These are phyloP conservation scores for Dendrophyllia cribrosa DNA, from an alignment of 64 coral and sea anemone genomes.

Conservation along the genomic window DNA sequence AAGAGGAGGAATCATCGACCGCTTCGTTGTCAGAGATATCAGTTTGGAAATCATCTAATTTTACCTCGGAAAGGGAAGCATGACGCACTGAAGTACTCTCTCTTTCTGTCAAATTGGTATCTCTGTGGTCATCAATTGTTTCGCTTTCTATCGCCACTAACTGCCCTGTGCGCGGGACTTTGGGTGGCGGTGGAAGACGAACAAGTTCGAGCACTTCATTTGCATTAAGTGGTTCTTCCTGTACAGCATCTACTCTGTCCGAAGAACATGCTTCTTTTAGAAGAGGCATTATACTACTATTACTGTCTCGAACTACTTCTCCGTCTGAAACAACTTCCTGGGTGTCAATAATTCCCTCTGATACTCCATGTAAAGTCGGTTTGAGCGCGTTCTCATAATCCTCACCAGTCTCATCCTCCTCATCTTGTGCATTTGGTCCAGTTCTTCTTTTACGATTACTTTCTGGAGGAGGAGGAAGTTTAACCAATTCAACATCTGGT, in stretches of 20 bases:
- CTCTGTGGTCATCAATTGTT: not conserved
- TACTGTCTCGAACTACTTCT: not conserved
- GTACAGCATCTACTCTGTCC: not conserved
- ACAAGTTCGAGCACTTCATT: constrained; percentile 31
- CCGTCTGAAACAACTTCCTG: not conserved
- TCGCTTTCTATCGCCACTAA: not conserved
- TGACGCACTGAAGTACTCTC: not conserved
- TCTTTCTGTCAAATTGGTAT: not conserved
- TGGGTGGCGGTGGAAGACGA: constrained; percentile 25
- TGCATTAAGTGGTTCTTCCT: not conserved
- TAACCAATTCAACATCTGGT: not conserved
- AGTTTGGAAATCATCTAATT: not conserved
- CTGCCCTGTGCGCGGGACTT: constrained; percentile 28
- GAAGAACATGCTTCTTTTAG: not conserved
- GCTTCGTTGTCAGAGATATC: not conserved
- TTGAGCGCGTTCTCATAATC: not conserved
- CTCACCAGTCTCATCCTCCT: not conserved
- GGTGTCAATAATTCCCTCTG: not conserved
- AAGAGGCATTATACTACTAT: too few species aligned
- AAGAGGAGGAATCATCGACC: not conserved
- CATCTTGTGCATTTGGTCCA: not conserved
- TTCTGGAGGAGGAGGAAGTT: constrained; percentile 35
- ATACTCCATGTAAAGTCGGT: not conserved
- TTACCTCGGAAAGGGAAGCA: not conserved
- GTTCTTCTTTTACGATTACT: not conserved